Percentiles rank a stretch among this genome's conserved stretches.
Evolutionary conservation across 92 coral and sea anemone genomes (phyloP).

Genomic region (Zoanthus sociatus): DNA sequence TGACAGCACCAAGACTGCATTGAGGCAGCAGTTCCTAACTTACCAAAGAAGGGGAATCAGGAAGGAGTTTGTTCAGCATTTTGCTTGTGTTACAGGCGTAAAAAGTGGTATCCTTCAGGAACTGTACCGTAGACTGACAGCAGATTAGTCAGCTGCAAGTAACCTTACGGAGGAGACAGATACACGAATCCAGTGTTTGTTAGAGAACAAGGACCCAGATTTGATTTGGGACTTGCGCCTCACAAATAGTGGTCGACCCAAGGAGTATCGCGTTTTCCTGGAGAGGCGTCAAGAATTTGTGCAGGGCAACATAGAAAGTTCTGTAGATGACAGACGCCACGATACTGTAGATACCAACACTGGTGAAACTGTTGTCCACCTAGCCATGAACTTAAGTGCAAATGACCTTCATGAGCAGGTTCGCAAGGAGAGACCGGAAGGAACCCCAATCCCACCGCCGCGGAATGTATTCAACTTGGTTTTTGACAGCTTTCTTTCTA

Average conservation of each 20-base stretch:
- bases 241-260: conserved; percentile 40
- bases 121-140: not conserved
- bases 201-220: not conserved
- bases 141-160: conserved; percentile 17
- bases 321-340: conserved; percentile 59
- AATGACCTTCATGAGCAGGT: conserved; percentile 59
- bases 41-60: conserved; percentile 29
- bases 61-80: conserved; percentile 13
- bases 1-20: not conserved
- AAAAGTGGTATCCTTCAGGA: conserved; percentile 38
- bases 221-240: not conserved
- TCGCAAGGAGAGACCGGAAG: conserved; percentile 48
- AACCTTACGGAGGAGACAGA: not conserved
- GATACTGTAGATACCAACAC: conserved; percentile 28
- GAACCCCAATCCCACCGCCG: conserved; percentile 46
- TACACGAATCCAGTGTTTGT: no score
- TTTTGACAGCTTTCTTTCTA: no score
- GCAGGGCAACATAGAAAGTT: conserved; percentile 44
- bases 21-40: conserved; percentile 26
- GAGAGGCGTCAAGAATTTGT: conserved; percentile 51
- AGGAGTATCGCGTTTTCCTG: conserved; percentile 46
- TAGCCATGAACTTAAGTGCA: conserved; percentile 64
- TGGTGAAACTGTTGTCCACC: conserved; percentile 46
- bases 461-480: no score
- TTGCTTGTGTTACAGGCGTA: conserved; percentile 37